Evolutionary conservation across 2,113 vertebrate genomes (phyloP), one percentile per base, ranked within the genome.

Genomic region (Salminus brasiliensis): DNA sequence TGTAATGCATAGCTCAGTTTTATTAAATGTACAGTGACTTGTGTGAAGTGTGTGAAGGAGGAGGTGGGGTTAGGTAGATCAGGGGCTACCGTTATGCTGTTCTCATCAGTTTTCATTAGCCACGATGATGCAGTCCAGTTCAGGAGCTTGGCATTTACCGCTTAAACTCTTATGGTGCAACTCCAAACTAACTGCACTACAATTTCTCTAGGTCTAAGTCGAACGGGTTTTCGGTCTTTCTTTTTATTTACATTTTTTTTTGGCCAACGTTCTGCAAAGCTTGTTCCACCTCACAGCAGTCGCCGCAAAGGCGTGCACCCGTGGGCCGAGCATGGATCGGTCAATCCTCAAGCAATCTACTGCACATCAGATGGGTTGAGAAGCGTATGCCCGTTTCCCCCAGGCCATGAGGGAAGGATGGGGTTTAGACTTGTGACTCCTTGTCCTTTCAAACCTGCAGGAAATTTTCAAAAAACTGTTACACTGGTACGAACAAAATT

Each of bases 361-460:
- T 57, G 70, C 34, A 93, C 84, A 93, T 92, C 55, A 72, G 76
- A 80, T 49, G 70, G 27, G 73, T 87, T 81, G 69, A 94, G 92
- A 91, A 92, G 90, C 91, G 92, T 91, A 93, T 85, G 84, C 92
- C 94, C 93, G 89, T 76, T 87, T 90, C 92, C 90, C 94, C 95
- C 90, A 94, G 93, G 95, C 97, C 96, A 95, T 91, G 94, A 93
- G 95, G 93, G 93, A 93, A 88, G 87, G 87, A 88, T 83, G 89
- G 90, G 88, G 83, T 75, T 75, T 79, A 81, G 81, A 87, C 75
- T 41, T 76, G 80, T 91, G 91, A 89, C 92, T 97, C 96, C 96
- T 93, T 94, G 95, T 97, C 96, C 97, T 98, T 95, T 94, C 95
- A 97, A 96, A 93, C 95, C 96, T 95, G 96, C 97, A 97, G 93